phyloP scores from a whole-genome alignment of 2,113 vertebrate species.

The Triplophysa tibetana region DNA sequence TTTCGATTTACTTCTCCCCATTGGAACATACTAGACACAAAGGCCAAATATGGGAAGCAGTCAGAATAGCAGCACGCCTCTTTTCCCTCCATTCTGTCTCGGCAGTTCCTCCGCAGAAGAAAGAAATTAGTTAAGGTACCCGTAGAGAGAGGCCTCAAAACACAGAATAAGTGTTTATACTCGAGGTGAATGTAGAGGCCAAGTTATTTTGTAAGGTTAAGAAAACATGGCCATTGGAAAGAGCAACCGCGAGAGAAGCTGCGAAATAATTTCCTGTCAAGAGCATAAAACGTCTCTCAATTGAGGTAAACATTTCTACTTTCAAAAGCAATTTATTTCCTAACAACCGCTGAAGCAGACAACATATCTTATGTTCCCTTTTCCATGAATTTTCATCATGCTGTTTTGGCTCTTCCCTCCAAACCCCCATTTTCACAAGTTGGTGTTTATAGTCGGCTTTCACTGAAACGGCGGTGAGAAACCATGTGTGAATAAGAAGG shows the following conservation, averaged over 20 bases:
- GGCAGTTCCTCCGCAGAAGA: constrained; percentile 54
- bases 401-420: constrained; percentile 42
- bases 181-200: constrained; percentile 65
- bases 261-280: constrained; percentile 74
- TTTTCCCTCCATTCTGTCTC: constrained; percentile 52
- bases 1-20: constrained; percentile 61
- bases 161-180: constrained; percentile 66
- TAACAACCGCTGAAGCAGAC: constrained; percentile 73
- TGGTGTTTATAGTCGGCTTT: constrained; percentile 60
- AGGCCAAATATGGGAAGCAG: constrained; percentile 52
- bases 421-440: constrained; percentile 55
- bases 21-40: constrained; percentile 53
- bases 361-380: constrained; percentile 71
- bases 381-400: constrained; percentile 68
- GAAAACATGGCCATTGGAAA: constrained; percentile 70
- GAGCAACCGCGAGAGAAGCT: constrained; percentile 68
- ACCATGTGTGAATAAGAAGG: constrained; percentile 65
- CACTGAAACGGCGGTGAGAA: constrained; percentile 63
- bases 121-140: constrained; percentile 65
- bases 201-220: constrained; percentile 72
- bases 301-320: constrained; percentile 76
- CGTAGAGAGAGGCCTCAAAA: constrained; percentile 62
- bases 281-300: constrained; percentile 71
- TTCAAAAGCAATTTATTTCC: constrained; percentile 77
- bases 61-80: constrained; percentile 53